Conservation (phyloP, 1,140 invertebrate genomes). For the Pseudomyrmex concolor region DNA sequence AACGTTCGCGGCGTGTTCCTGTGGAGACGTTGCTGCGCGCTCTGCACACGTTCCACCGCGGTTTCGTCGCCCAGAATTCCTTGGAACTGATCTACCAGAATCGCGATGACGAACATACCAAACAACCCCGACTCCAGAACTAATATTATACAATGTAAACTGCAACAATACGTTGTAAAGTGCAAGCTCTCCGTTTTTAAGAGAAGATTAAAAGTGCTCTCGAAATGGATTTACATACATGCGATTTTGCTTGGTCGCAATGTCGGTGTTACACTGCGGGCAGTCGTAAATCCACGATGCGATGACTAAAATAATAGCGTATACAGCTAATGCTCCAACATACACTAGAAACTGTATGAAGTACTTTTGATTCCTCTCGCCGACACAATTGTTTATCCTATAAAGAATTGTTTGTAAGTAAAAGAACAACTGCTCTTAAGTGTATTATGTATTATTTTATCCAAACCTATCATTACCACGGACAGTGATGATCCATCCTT, state of each 20-base stretch:
- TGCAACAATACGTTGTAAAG: constrained; percentile 83
- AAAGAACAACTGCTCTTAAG: background rate
- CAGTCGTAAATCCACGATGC: constrained; percentile 92
- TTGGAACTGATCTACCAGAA: constrained; percentile 95
- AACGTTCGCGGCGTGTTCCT: constrained; percentile 86
- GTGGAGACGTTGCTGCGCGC: constrained; percentile 88
- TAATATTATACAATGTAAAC: constrained; percentile 94
- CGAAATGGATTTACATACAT: constrained; percentile 87
- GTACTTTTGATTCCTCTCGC: constrained; percentile 97
- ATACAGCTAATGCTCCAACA: constrained; percentile 88
- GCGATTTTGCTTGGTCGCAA: constrained; percentile 90
- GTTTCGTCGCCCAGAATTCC: constrained; percentile 94
- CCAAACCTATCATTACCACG: constrained; percentile 85
- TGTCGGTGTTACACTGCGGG: constrained; percentile 88
- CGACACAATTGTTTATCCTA: constrained; percentile 97
- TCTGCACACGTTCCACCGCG: constrained; percentile 91
- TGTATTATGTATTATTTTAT: background rate
- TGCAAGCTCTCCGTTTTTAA: constrained; percentile 19
- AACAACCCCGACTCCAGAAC: constrained; percentile 94
- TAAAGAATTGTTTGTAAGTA: constrained; percentile 69
- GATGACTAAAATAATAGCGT: constrained; percentile 90
- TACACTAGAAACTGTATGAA: constrained; percentile 97
- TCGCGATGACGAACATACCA: constrained; percentile 95
- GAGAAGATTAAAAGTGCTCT: background rate
- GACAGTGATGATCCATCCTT: constrained; percentile 96